These are phyloP conservation scores for Daboia siamensis DNA, from an alignment of 2,113 vertebrate species.

Conservation along the genomic window DNA sequence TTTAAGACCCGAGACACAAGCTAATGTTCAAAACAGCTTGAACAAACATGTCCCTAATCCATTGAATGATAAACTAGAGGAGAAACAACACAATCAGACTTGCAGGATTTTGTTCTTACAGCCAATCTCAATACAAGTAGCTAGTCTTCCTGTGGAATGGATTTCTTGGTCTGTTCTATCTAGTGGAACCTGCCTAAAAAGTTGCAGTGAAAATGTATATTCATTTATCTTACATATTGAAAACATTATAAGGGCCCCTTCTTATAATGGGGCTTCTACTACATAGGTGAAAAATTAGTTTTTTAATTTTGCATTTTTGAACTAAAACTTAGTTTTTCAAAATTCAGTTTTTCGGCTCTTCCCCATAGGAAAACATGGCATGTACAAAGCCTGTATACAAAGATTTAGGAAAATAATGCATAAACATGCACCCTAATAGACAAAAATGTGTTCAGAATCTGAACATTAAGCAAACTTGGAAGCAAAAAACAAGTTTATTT, in stretches of 20 bases:
- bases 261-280: neutral
- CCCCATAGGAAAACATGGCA: neutral
- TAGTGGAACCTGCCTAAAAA: neutral
- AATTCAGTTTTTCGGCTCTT: neutral
- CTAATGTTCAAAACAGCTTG: neutral
- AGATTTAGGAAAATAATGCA: neutral
- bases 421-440: neutral
- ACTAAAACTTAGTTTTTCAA: neutral
- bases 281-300: neutral
- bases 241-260: neutral
- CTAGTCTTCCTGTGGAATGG: neutral
- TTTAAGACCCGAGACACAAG: neutral
- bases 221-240: neutral
- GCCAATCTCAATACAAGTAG: neutral
- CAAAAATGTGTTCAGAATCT: neutral
- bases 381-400: neutral
- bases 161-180: neutral
- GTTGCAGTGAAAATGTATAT: neutral
- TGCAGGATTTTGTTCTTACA: neutral
- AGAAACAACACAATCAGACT: neutral
- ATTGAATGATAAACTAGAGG: neutral
- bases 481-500: neutral
- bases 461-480: neutral
- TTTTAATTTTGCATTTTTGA: neutral
- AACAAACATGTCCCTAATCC: neutral